Evolutionary conservation across 2,113 vertebrate genomes (phyloP).

Genomic region (Aspidoscelis tigris): DNA sequence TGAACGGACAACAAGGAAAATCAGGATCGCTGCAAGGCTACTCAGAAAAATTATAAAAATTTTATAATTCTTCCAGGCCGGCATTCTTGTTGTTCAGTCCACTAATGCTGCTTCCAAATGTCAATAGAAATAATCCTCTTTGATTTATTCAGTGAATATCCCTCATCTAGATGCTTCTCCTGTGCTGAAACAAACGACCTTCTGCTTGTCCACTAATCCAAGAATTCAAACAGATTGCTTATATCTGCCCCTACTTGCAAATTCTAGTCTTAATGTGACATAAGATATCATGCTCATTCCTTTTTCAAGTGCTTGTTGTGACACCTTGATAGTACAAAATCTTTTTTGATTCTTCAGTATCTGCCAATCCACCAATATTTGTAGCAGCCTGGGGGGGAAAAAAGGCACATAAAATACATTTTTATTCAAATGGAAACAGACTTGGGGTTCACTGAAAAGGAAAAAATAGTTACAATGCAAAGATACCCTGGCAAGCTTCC

Average conservation of each 20-base stretch:
- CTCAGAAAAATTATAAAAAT: slow-evolving; percentile 33
- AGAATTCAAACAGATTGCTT: neutral
- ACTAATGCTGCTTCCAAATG: neutral
- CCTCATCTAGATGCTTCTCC: neutral
- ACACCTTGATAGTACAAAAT: neutral
- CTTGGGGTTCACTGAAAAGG: no score
- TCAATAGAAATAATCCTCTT: no score
- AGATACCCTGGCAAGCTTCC: no score
- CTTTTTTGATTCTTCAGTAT: neutral
- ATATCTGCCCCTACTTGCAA: neutral
- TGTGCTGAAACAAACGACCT: neutral
- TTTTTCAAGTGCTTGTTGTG: no score
- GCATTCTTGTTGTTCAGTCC: neutral
- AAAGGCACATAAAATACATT: neutral
- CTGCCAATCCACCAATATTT: neutral
- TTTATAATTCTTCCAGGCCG: neutral
- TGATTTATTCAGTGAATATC: neutral
- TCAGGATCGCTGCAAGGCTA: slow-evolving; percentile 25
- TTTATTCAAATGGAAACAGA: no score
- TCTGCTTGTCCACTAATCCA: neutral
- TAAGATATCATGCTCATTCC: no score
- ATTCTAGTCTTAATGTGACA: neutral
- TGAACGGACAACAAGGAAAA: slow-evolving; percentile 19
- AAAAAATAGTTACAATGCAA: no score
- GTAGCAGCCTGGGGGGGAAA: neutral